Evolutionary conservation across 2,888 invertebrate species (phyloP), one percentile per base, ranked within the genome.

Genomic region (Melangyna quadrimaculata): DNA sequence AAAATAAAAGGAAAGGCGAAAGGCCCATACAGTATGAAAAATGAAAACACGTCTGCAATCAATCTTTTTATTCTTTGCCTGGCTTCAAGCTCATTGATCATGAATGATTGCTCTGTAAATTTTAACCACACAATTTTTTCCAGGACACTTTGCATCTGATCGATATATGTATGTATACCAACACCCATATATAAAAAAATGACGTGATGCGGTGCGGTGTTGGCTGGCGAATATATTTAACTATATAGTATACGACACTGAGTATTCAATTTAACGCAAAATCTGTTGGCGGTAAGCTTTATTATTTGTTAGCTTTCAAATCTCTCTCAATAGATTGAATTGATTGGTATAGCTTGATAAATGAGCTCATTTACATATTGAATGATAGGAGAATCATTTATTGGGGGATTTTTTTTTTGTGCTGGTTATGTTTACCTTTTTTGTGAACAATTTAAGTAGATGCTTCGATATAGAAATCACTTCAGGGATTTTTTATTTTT

Each of bases 271-370:
- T 67, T 67, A 67, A 67, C 67, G 67, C 67, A 67, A 67, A 51
- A 67, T 67, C 67, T 67, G 67, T 67, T 67, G 48, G 67, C 19
- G 45, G 65, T 65, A 67, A 67, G 67, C 67, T 67, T 67, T 67
- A 67, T 67, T 67, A 67, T 67, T 67, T 67, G 67, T 67, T 67
- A 67, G 67, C 67, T 67, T 67, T 67, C 48, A 51, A 67, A 67
- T 51, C 67, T 51, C 35, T 67, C 35, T 67, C 67, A 67, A 67
- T 51, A 67, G 67, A 51, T 67, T 67, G 51, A 51, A 67, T 67
- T 67, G 67, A 67, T 67, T 51, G 67, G 35, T 51, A 45, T 67
- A 19, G 22, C 51, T 51, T 67, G 67, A 67, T 67, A 67, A 51
- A 67, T 67, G 67, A 67, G 67, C 67, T 51, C 67, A 67, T 67